These are phyloP conservation scores for Homalodisca vitripennis DNA, from an alignment of 1,140 invertebrate species.

Conservation along the genomic window DNA sequence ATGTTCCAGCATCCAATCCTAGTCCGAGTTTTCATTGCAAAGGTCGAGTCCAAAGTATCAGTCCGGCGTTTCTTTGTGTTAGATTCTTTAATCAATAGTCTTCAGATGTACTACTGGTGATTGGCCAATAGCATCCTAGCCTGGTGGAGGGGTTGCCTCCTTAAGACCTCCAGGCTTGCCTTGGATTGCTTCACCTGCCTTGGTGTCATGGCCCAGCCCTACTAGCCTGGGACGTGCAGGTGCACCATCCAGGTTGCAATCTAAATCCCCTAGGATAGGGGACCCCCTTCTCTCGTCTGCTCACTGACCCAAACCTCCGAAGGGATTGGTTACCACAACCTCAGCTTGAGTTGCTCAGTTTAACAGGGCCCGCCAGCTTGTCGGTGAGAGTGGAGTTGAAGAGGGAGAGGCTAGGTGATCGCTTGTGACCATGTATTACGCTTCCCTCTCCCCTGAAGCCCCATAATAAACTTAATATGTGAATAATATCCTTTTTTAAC, in stretches of 20 bases:
- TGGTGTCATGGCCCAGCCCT: background rate
- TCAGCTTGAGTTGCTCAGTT: too few species aligned
- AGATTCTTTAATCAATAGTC: conserved; percentile 2
- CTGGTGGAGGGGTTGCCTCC: background rate
- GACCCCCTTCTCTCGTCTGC: too few species aligned
- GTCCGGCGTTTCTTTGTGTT: background rate
- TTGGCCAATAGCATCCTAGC: background rate
- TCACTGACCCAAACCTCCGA: too few species aligned
- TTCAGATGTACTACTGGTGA: background rate
- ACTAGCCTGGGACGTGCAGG: background rate
- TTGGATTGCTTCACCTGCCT: background rate
- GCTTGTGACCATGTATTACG: too few species aligned
- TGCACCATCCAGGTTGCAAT: conserved; percentile 15
- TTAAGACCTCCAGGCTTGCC: background rate
- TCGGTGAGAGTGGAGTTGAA: too few species aligned
- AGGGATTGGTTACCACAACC: too few species aligned
- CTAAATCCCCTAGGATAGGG: too few species aligned
- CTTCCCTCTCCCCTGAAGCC: too few species aligned
- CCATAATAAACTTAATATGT: too few species aligned
- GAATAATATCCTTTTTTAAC: too few species aligned
- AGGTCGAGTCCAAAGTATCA: background rate
- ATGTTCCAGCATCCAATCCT: background rate
- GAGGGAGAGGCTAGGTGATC: too few species aligned
- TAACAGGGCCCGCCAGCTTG: too few species aligned
- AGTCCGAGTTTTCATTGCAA: background rate